Evolutionary conservation across 2,113 vertebrate genomes (phyloP), one percentile per base, ranked within the genome.

Genomic region (Cyphomyrus plagiostoma): DNA sequence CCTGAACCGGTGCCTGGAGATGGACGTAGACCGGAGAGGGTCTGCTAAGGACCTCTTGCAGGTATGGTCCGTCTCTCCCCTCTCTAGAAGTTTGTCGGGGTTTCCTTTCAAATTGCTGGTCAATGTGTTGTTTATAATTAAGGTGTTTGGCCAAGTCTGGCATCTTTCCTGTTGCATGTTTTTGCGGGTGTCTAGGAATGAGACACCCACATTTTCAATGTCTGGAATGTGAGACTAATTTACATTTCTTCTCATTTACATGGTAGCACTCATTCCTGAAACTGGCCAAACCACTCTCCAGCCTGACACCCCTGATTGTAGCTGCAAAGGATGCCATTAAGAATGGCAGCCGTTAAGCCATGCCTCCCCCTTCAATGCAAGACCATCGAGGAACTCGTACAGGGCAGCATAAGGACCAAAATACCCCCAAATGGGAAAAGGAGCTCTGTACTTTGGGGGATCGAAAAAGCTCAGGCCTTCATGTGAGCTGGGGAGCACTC

Each of bases 311-410:
- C 91, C 96, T 99, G 96, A 99, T 99, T 96, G 97, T 99, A 91
- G 98, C 98, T 90, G 98, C 98, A 23, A 99, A 99, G 95, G 98
- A 99, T 96, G 98, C 98, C 42, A 99, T 99, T 96, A 99, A 99
- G 96, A 99, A 99, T 96, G 99, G 98, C 96, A 99, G 98, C 95
- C 98, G 98, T 94, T 99, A 98, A 93, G 89, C 53, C 30, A 53
- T n/a, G 19, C 77, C 88, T 77, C 35, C 21, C 74, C 82, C 50
- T 7, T 70, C 50, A 39, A 30, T 30, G 88, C 46, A 8, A 35
- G 19, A 49, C 74, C 3, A 50, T 45, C 23, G 74, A 23, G 74
- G 35, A 83, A 52, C 88, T 84, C 49, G 30, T 50, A 11, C 8
- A 15, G 88, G 74, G 46, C 49, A n/a, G 88, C 17, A n/a, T 5